Percentiles rank a stretch among this genome's conserved stretches.
phyloP scores from a whole-genome alignment of 1,140 invertebrate genomes.

The Pararge aegeria region DNA sequence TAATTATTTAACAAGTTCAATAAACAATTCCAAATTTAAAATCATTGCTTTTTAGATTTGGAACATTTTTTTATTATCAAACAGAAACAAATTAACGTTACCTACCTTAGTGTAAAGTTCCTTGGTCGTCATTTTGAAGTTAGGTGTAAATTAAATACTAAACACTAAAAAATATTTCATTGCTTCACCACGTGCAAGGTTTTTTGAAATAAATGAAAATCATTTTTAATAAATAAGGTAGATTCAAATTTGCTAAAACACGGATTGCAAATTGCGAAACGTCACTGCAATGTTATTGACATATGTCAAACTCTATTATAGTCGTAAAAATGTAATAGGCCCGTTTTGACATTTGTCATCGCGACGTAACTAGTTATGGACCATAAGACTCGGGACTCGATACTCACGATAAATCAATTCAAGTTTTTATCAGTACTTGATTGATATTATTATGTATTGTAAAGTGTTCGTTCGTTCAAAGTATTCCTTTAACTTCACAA shows the following conservation, averaged over 20 bases:
- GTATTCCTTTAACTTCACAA: no score
- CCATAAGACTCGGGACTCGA: no score
- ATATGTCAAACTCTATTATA: slow-evolving; percentile 43
- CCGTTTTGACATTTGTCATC: no score
- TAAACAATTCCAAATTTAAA: slow-evolving; percentile 29
- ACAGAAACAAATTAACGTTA: slow-evolving; percentile 32
- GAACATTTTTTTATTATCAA: slow-evolving; percentile 24
- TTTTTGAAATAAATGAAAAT: slow-evolving; percentile 42
- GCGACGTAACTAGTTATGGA: no score
- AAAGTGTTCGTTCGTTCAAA: no score
- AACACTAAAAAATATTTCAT: slow-evolving; percentile 42
- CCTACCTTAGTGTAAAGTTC: slow-evolving; percentile 79
- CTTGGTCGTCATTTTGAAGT: slow-evolving; percentile 74
- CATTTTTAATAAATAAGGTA: slow-evolving; percentile 69
- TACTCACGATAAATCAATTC: no score
- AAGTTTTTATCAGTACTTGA: no score
- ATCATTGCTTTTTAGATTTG: slow-evolving; percentile 2
- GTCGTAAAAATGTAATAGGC: no score
- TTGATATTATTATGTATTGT: no score
- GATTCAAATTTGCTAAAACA: slow-evolving; percentile 62
- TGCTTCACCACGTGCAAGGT: slow-evolving; percentile 63
- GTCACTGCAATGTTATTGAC: slow-evolving; percentile 66
- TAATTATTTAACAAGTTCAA: not conserved
- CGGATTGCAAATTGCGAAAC: slow-evolving; percentile 58
- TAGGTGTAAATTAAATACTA: slow-evolving; percentile 35